Evolutionary conservation across 2,113 vertebrate genomes (phyloP).

Genomic region (Calonectris borealis): DNA sequence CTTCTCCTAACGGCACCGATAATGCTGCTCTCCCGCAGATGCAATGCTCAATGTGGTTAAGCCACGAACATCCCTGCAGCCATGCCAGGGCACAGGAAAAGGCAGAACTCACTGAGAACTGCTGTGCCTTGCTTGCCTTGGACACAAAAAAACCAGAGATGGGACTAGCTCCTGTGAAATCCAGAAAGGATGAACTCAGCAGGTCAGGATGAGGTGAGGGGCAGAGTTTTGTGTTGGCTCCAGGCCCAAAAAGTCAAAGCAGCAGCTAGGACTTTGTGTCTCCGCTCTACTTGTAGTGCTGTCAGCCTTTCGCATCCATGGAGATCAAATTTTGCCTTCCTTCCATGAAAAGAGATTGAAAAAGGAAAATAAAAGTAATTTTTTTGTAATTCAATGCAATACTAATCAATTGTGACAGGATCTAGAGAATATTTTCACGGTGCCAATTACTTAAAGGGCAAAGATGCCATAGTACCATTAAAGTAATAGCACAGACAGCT

Average conservation of each 20-base stretch:
- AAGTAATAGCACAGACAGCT: constrained; percentile 66
- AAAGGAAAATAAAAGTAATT: constrained; percentile 35
- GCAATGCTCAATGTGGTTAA: rapidly evolving
- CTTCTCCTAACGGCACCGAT: not conserved
- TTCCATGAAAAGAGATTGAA: not conserved
- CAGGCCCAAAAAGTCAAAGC: not conserved
- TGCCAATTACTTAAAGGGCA: constrained; percentile 79
- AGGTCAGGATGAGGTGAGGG: not conserved
- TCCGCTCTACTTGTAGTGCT: not conserved
- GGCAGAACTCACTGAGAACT: not conserved
- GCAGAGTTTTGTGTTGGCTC: not conserved
- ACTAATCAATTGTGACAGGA: constrained; percentile 71
- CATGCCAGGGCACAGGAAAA: rapidly evolving
- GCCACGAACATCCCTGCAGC: not conserved
- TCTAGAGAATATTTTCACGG: constrained; percentile 65
- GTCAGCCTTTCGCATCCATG: not conserved
- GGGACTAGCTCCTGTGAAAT: not conserved
- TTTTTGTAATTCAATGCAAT: constrained; percentile 30
- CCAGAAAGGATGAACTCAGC: not conserved
- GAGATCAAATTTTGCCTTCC: not conserved
- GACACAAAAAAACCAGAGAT: not conserved
- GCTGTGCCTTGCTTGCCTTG: not conserved
- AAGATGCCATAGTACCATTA: constrained; percentile 66
- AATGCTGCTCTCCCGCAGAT: not conserved
- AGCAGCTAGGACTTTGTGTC: not conserved